Evolutionary conservation across 2,888 invertebrate species (phyloP).

Genomic region (Strigamia transsilvanica): DNA sequence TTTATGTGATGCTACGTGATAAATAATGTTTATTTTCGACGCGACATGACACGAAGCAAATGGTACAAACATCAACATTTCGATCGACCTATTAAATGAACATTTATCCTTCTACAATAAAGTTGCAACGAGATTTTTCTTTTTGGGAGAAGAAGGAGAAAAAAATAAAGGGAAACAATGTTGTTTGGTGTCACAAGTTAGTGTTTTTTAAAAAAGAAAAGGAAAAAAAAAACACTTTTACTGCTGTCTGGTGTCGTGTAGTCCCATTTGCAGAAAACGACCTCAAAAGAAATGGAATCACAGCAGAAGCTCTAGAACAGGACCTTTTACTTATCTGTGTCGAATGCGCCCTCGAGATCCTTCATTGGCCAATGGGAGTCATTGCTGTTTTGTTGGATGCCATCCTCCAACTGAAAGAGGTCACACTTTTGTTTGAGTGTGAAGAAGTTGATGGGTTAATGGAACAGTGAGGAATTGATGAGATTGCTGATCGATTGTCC

Average conservation of each 20-base stretch:
- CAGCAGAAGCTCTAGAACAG: constrained; percentile 34
- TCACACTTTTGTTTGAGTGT: constrained; percentile 28
- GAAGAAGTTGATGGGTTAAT: constrained; percentile 31
- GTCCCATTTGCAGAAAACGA: constrained; percentile 35
- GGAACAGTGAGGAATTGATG: constrained; percentile 31
- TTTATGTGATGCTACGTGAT: background rate
- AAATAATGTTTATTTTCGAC: constrained; percentile 18
- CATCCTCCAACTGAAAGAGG: background rate
- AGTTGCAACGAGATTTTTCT: background rate
- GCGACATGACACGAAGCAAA: constrained; percentile 12
- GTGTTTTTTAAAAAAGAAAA: background rate
- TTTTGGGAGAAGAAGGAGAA: background rate
- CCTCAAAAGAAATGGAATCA: constrained; percentile 32
- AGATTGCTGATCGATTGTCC: constrained; percentile 25
- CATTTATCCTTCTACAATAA: constrained; percentile 7
- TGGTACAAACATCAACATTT: constrained; percentile 12
- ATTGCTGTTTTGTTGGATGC: constrained; percentile 27
- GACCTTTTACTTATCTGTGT: constrained; percentile 27
- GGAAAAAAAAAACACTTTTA: background rate
- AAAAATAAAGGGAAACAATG: background rate
- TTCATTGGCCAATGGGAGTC: constrained; percentile 31
- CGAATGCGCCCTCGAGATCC: constrained; percentile 29
- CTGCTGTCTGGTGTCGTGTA: constrained; percentile 34
- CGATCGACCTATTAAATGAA: constrained; percentile 26
- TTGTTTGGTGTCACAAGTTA: constrained; percentile 23